Percentiles rank a stretch among this genome's conserved stretches.
These are phyloP conservation scores for Marasmarcha lunaedactyla DNA, from an alignment of 2,888 invertebrate genomes.

Conservation along the genomic window DNA sequence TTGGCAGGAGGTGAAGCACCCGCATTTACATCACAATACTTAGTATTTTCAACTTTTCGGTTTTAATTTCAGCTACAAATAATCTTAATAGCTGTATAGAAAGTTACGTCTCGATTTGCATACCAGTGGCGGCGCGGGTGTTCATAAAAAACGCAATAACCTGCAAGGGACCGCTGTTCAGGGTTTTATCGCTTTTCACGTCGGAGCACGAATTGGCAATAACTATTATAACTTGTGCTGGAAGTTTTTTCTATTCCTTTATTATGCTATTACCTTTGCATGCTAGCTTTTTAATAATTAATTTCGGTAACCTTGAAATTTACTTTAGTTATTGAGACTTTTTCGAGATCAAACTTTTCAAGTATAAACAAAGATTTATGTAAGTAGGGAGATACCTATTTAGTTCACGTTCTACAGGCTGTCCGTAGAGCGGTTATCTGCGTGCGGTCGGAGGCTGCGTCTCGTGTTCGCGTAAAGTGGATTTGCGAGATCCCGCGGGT, in stretches of 20 bases:
- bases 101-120: constrained; percentile 46
- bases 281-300: constrained; percentile 10
- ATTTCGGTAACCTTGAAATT: no score
- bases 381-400: not conserved
- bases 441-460: no score
- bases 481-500: constrained; percentile 34
- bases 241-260: not conserved
- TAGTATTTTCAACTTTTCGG: constrained; percentile 31
- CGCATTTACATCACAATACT: constrained; percentile 56
- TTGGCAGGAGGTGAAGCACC: constrained; percentile 22
- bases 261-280: constrained; percentile 1
- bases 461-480: constrained; percentile 22
- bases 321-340: no score
- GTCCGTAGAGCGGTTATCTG: no score
- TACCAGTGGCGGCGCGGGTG: constrained; percentile 34
- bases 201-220: not conserved
- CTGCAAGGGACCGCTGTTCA: not conserved
- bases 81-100: constrained; percentile 54
- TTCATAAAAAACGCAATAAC: constrained; percentile 26
- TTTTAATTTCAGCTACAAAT: constrained; percentile 64
- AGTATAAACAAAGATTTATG: no score
- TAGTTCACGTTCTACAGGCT: not conserved
- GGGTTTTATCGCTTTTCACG: constrained; percentile 1
- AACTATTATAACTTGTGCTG: not conserved
- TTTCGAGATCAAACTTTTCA: no score